Percentiles rank a stretch among this genome's conserved stretches.
These are phyloP conservation scores for Oreotrochilus melanogaster DNA, from an alignment of 2,113 vertebrate genomes.

Conservation along the genomic window DNA sequence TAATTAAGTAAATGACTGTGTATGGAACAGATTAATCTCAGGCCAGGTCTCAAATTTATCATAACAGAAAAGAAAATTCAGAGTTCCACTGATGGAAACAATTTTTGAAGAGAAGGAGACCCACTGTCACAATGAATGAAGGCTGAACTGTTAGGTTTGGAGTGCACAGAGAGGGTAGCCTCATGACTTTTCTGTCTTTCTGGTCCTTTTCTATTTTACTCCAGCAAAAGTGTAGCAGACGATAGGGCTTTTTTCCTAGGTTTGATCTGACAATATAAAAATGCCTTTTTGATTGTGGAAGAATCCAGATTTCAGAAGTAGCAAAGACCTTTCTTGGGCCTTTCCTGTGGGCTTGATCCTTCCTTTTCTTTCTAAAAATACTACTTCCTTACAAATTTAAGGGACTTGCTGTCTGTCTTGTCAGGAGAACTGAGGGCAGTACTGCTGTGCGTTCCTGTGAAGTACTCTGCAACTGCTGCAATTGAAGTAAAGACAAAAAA, in stretches of 20 bases:
- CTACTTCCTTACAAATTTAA: not conserved
- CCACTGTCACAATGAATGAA: not conserved
- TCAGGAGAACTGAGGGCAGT: not conserved
- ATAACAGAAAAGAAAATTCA: not conserved
- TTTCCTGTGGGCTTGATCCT: not conserved
- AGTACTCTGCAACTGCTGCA: not conserved
- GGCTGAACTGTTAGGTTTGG: not conserved
- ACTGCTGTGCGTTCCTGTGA: not conserved
- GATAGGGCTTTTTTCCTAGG: not conserved
- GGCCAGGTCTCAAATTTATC: conserved; percentile 32
- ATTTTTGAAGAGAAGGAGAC: not conserved
- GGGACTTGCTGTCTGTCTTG: not conserved
- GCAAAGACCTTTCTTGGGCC: not conserved
- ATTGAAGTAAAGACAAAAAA: not conserved
- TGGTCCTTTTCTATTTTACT: not conserved
- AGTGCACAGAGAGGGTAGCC: no score
- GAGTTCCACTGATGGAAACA: not conserved
- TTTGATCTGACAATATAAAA: not conserved
- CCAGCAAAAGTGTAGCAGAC: not conserved
- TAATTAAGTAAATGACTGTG: conserved; percentile 45
- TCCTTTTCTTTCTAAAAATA: not conserved
- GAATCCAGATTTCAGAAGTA: not conserved
- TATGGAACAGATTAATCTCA: conserved; percentile 22
- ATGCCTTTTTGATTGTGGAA: not conserved
- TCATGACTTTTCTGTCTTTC: not conserved